These are phyloP conservation scores for Asarcornis scutulata DNA, from an alignment of 2,113 vertebrate genomes.

Conservation along the genomic window DNA sequence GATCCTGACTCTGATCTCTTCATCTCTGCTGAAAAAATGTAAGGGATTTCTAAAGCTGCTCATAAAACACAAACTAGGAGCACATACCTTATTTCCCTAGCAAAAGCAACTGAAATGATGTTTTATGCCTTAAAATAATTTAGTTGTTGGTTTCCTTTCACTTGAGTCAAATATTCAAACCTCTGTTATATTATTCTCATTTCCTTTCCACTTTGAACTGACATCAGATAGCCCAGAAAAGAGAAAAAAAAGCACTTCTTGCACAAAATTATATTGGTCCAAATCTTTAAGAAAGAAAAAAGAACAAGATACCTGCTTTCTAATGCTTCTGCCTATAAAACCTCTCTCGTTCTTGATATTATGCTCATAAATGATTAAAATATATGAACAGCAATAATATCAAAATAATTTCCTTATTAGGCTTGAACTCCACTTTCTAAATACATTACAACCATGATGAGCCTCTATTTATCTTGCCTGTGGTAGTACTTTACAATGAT, in stretches of 20 bases:
- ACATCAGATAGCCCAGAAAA: not conserved
- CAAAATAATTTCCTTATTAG: conserved; percentile 23
- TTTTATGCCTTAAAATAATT: not conserved
- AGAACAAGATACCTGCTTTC: not conserved
- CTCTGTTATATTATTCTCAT: not conserved
- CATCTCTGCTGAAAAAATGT: not conserved
- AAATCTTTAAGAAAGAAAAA: not conserved
- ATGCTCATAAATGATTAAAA: conserved; percentile 2
- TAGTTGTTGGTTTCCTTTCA: not conserved
- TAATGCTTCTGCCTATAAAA: not conserved
- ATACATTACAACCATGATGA: not conserved
- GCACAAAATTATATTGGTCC: not conserved
- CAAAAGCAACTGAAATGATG: not conserved
- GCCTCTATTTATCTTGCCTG: conserved; percentile 14
- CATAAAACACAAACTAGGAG: not conserved
- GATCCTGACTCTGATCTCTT: not conserved
- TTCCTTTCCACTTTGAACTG: conserved; percentile 12
- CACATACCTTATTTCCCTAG: not conserved
- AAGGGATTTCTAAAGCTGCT: not conserved
- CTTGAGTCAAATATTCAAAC: not conserved
- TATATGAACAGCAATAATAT: conserved; percentile 5
- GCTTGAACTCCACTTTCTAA: conserved; percentile 30
- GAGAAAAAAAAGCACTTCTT: not conserved
- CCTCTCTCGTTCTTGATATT: not conserved
- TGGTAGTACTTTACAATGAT: conserved; percentile 12